These are phyloP conservation scores for Sander lucioperca DNA, from an alignment of 2,113 vertebrate genomes.

Conservation along the genomic window DNA sequence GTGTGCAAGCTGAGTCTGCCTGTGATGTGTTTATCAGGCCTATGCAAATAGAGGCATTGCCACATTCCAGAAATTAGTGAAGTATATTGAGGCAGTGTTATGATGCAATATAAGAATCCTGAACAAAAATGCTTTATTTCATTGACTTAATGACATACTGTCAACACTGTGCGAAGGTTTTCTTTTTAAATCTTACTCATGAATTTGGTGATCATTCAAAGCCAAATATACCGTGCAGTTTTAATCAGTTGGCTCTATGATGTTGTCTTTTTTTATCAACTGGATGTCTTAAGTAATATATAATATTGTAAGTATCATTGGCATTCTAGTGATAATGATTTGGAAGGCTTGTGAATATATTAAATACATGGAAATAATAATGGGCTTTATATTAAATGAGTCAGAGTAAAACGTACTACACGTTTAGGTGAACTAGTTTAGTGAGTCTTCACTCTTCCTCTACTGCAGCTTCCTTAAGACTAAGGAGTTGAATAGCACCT, in stretches of 20 bases:
- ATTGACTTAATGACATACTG: neutral
- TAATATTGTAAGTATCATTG: neutral
- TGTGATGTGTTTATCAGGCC: slow-evolving; percentile 70
- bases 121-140: slow-evolving; percentile 6
- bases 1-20: slow-evolving; percentile 49
- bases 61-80: slow-evolving; percentile 20
- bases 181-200: neutral
- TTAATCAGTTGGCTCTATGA: neutral
- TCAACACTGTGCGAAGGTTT: neutral
- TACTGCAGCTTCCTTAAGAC: neutral
- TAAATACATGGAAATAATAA: neutral
- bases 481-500: neutral
- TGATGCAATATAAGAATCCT: neutral
- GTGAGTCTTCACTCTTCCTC: neutral
- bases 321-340: neutral
- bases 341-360: neutral
- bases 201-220: neutral
- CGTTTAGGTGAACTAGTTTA: neutral
- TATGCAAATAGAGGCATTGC: slow-evolving; percentile 53
- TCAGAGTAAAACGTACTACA: neutral
- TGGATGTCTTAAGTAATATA: neutral
- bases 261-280: neutral
- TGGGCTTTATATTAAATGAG: neutral
- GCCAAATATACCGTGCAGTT: neutral
- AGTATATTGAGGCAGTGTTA: neutral